Evolutionary conservation across 2,113 vertebrate species (phyloP).

Genomic region (Azemiops feae): DNA sequence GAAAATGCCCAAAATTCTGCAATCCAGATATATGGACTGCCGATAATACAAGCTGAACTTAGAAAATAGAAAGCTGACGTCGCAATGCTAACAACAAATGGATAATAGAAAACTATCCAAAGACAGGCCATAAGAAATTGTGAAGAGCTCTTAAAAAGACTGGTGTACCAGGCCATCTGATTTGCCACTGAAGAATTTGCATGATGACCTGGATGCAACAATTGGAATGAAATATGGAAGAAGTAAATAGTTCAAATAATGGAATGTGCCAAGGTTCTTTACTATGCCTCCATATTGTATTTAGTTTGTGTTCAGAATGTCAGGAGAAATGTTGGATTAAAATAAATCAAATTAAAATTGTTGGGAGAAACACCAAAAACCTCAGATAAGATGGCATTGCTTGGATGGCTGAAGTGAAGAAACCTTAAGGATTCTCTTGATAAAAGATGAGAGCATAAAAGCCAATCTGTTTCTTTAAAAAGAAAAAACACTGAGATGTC

Average conservation of each 20-base stretch:
- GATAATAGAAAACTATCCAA: neutral
- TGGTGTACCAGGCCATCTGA: neutral
- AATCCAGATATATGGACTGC: neutral
- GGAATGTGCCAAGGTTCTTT: neutral
- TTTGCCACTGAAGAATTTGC: neutral
- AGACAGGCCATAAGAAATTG: neutral
- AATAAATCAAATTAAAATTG: neutral
- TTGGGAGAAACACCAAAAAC: neutral
- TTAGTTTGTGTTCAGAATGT: neutral
- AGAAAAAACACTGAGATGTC: neutral
- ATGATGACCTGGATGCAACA: neutral
- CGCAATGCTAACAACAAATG: neutral
- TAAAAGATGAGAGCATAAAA: neutral
- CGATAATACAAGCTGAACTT: neutral
- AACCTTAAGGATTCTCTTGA: neutral
- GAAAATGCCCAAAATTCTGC: neutral
- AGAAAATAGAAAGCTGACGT: neutral
- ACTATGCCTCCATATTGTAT: neutral
- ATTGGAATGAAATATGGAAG: neutral
- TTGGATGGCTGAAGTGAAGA: neutral
- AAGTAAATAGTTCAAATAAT: neutral
- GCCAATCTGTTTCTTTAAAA: neutral
- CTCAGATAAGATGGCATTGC: neutral
- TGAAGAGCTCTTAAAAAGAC: neutral
- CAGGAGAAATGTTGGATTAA: neutral